Evolutionary conservation across 2,797 vertebrate genomes (phyloP), one percentile per base, ranked within the genome.

Genomic region (Melanotaenia pygmaea): DNA sequence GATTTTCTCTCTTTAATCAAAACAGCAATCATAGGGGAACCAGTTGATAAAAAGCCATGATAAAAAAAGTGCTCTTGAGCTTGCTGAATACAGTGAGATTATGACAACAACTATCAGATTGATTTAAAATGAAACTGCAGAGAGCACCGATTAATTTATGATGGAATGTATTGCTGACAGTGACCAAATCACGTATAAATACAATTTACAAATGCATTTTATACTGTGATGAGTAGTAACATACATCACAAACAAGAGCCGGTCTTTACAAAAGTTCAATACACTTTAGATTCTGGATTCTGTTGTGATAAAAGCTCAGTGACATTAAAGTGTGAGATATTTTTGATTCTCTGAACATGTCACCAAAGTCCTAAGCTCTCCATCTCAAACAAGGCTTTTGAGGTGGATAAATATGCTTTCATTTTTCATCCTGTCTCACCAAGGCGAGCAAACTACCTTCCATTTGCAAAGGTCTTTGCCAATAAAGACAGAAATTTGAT

Each of bases 401-500:
- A 82, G 83, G 59, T 70, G 73, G 75, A 86, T 86, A 89, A 86
- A 92, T 89, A 84, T 54, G 63, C 83, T 72, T 88, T 88, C 77
- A 91, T 89, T 90, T 91, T 84, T 90, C 75, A 85, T 86, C 59
- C 69, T 85, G 77, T 85, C 85, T 76, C 76, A 66, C 77, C 51
- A 72, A 83, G 78, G 75, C 28, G 34, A 71, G 79, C 85, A 72
- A 90, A 86, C 72, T 79, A 77, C 76, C 68, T 78, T 81, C 77
- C 82, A 82, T 90, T 89, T 84, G 79, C 85, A 70, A 76, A 86
- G 85, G 91, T 89, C 88, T 92, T 90, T 90, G 90, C 93, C 92
- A 95, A 94, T 94, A 94, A 91, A 93, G 90, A 90, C 84, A 88
- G 91, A 92, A 93, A 95, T 94, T 90, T 95, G 94, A 95, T 94